Base-by-base conservation (phyloP, 2,113 vertebrate species). In the Oreamnos americanus region DNA sequence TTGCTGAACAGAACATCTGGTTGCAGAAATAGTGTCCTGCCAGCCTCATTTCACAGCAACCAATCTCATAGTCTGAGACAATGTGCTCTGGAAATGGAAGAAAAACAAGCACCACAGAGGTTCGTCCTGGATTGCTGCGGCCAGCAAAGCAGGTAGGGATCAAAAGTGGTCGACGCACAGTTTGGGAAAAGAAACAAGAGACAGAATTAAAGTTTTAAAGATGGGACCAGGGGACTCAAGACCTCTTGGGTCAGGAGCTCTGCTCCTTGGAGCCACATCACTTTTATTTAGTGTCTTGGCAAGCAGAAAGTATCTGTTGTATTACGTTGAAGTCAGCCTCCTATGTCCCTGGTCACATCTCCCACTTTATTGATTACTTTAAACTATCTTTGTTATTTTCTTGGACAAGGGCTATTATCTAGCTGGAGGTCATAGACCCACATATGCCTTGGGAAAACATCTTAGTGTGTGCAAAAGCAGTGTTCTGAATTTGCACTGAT, bases 61-160 rank as follows among this genome's bases (percentile, higher is more conserved):
- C 43, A 74, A 64, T 33, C 43, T 96, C 57, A 67, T 17, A 88
- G 55, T 89, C 57, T 57, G 53, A 96, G 60, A 90, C 79, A 94
- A 5, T 84, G 55, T 79, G n/a, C 51, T 96, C 45, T 96, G 60
- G 30, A 88, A 94, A 89, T 78, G 55, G 91, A 96, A 97, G 90
- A 94, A 88, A 98, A 97, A 67, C 90, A 97, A 96, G 95, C 74
- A 89, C 43, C 55, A 33, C 28, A 57, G 71, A 94, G 45, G 47
- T 11, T 87, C 91, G 51, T 71, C 71, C 60, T 97, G 97, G 36
- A 76, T 43, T 39, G 36, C 36, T 74, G 67, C 0, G 0, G 21
- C 67, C 67, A 74, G 36, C 67, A 39, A 39, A 74, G 19, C 2
- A 74, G 67, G 21, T 74, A 39, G 10, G 19, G 36, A 74, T 74